Evolutionary conservation across 2,888 invertebrate genomes (phyloP).

Genomic region (Drosophila basisetae): DNA sequence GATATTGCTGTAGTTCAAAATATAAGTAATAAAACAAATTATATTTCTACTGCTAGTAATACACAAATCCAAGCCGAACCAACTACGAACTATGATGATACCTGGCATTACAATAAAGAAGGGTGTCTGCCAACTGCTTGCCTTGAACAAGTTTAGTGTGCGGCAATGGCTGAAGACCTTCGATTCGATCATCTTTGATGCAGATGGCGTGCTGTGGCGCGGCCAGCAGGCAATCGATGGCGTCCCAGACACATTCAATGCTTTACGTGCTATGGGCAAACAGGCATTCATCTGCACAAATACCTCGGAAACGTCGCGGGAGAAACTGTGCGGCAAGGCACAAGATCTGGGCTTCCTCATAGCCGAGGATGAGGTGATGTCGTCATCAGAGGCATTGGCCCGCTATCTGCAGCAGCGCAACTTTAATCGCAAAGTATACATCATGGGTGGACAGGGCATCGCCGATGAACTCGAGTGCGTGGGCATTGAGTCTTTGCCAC

Average conservation of each 20-base stretch:
- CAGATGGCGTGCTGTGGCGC: slow-evolving; percentile 60
- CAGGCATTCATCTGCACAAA: slow-evolving; percentile 60
- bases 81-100: slow-evolving; percentile 1
- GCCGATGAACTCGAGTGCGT: slow-evolving; percentile 46
- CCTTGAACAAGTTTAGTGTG: slow-evolving; percentile 45
- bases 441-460: slow-evolving; percentile 59
- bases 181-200: slow-evolving; percentile 58
- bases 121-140: slow-evolving; percentile 52
- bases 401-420: slow-evolving; percentile 39
- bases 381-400: slow-evolving; percentile 47
- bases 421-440: slow-evolving; percentile 50
- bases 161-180: slow-evolving; percentile 57
- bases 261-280: slow-evolving; percentile 61
- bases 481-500: slow-evolving; percentile 45
- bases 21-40: not conserved
- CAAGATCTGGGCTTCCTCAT: slow-evolving; percentile 46
- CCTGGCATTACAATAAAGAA: slow-evolving; percentile 27
- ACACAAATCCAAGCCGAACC: slow-evolving; percentile 19
- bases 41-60: not conserved
- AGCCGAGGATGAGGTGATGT: slow-evolving; percentile 39
- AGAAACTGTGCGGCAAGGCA: slow-evolving; percentile 33
- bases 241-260: slow-evolving; percentile 58
- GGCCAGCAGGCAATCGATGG: slow-evolving; percentile 33
- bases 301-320: slow-evolving; percentile 41
- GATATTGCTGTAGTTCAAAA: not conserved